phyloP scores from a whole-genome alignment of 2,113 vertebrate species.

The Galemys pyrenaicus region DNA sequence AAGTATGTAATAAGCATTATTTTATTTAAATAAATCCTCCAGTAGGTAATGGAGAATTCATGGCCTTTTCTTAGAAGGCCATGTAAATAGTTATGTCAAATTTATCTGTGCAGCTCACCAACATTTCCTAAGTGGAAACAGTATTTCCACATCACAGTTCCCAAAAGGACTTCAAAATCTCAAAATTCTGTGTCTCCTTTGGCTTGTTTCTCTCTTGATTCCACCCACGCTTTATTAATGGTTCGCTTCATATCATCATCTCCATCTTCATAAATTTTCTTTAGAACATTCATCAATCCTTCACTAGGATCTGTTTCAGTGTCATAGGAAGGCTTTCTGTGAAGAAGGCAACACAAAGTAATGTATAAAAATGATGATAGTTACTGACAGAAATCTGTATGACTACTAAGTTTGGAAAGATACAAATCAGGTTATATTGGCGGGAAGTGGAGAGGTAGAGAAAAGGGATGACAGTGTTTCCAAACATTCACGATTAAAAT shows the following conservation, averaged over 20 bases:
- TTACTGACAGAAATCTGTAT: not conserved
- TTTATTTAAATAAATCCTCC: conserved; percentile 87
- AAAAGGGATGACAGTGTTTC: not conserved
- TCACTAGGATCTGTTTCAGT: conserved; percentile 93
- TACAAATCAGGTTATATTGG: not conserved
- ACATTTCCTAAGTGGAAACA: conserved; percentile 80
- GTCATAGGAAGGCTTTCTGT: conserved; percentile 92
- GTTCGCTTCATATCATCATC: conserved; percentile 99
- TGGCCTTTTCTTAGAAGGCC: conserved; percentile 79
- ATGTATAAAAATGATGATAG: not conserved
- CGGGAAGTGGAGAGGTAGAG: not conserved
- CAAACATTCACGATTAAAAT: not conserved
- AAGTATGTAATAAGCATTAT: conserved; percentile 74
- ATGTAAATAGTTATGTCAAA: conserved; percentile 78
- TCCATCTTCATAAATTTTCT: conserved; percentile 97
- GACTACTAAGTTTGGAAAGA: not conserved
- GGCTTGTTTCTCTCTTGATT: conserved; percentile 96
- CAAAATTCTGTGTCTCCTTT: conserved; percentile 92
- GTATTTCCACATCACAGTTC: conserved; percentile 70
- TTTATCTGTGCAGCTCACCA: conserved; percentile 77
- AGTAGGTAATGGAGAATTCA: conserved; percentile 79
- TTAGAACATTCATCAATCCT: conserved; percentile 96
- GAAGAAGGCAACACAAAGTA: not conserved
- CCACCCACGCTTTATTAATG: conserved; percentile 98
- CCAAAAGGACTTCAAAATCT: conserved; percentile 70